These are phyloP conservation scores for Pantherophis guttatus DNA, from an alignment of 2,113 vertebrate genomes.

Conservation along the genomic window DNA sequence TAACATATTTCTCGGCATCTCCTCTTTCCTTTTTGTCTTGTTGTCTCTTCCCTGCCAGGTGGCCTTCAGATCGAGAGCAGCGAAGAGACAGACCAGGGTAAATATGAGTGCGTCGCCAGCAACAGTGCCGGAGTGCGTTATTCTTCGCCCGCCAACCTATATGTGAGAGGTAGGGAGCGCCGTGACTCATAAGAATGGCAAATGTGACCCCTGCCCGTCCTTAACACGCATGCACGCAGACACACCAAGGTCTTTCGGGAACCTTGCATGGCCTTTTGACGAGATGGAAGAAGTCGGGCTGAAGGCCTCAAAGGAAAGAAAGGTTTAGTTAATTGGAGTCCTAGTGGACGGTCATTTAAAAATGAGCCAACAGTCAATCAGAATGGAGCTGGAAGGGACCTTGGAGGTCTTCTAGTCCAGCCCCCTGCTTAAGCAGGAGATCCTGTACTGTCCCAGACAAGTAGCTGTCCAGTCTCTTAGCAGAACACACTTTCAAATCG, in stretches of 20 bases:
- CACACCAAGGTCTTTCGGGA: constrained; percentile 16
- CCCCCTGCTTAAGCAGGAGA: no score
- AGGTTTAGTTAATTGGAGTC: not conserved
- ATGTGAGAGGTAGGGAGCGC: constrained; percentile 99
- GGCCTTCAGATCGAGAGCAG: constrained; percentile 99
- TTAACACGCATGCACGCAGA: accelerated
- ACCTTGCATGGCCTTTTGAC: not conserved
- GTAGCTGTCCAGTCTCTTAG: no score
- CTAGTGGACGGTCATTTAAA: no score
- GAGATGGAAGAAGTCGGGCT: not conserved
- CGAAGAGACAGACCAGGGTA: constrained; percentile 98
- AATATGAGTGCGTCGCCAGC: constrained; percentile 97
- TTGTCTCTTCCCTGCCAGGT: constrained; percentile 68
- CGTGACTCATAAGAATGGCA: constrained; percentile 57
- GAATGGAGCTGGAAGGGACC: no score
- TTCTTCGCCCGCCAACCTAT: constrained; percentile 97
- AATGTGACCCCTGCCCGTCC: not conserved
- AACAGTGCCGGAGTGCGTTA: constrained; percentile 96
- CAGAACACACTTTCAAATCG: no score
- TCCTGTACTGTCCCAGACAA: no score
- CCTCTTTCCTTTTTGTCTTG: constrained; percentile 15
- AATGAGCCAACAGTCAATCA: no score
- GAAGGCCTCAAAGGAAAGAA: not conserved
- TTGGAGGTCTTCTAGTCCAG: no score
- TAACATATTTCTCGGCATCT: constrained; percentile 43